phyloP scores from a whole-genome alignment of 2,113 vertebrate species.

The Peromyscus leucopus region DNA sequence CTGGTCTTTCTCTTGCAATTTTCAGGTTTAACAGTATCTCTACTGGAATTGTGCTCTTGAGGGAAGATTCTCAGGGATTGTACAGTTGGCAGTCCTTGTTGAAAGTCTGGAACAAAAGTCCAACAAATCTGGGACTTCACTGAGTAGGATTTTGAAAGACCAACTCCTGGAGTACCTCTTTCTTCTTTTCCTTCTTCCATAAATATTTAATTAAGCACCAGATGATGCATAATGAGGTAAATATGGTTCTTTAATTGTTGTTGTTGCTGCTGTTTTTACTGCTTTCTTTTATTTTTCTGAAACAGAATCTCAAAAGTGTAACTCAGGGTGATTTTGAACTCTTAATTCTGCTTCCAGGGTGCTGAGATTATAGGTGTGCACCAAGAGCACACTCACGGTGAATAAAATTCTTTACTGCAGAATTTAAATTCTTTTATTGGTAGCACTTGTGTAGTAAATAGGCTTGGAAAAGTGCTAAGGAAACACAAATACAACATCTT shows the following conservation, averaged over 20 bases:
- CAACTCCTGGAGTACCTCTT: background rate
- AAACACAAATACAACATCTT: background rate
- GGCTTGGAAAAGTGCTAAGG: conserved; percentile 4
- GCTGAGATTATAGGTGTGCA: background rate
- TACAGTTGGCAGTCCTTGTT: background rate
- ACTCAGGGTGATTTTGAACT: background rate
- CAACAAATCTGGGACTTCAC: background rate
- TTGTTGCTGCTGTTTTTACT: background rate
- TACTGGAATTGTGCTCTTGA: background rate
- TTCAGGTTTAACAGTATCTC: background rate
- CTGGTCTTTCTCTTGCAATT: background rate
- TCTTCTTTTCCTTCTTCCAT: background rate
- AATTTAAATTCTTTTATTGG: background rate
- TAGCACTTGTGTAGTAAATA: background rate
- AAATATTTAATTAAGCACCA: conserved; percentile 1
- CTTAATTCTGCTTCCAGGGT: background rate
- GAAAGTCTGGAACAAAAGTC: background rate
- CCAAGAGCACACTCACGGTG: background rate
- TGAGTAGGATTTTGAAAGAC: background rate
- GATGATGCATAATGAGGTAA: background rate
- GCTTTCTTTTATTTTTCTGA: background rate
- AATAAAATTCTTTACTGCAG: background rate
- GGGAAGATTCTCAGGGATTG: background rate
- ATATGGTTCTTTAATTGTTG: background rate
- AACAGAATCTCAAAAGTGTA: background rate